Evolutionary conservation across 2,888 invertebrate species (phyloP), one percentile per base, ranked within the genome.

Genomic region (Standfussiana lucernea): DNA sequence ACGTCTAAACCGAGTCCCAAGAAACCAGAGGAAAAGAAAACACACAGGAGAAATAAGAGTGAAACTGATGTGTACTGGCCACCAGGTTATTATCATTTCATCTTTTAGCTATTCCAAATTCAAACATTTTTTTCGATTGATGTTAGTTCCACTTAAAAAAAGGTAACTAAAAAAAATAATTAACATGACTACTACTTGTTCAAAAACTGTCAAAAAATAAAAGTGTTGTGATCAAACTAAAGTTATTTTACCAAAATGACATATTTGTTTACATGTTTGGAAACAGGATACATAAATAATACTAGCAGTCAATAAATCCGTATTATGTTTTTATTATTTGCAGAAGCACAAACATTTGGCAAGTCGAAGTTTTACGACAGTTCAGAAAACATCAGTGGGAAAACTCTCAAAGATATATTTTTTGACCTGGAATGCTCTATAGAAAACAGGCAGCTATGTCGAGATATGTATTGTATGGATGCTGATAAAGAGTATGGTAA

Each of bases 361-460:
- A 97, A 97, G 88, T 97, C 97, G 0, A 97, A 97, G 92, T 98
- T 98, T 93, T 97, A 97, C 90, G 95, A 94, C 50, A 96, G 96
- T 83, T 92, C 95, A 59, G 95, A 96, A 86, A 96, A 97, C 85
- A 85, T 95, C 71, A 93, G 86, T 81, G 93, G 94, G 24, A 95
- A 93, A 81, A 93, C 93, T 56, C 90, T 96, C 80, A 97, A 90
- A 88, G 98, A 98, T 89, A 97, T 98, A 92, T 99, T 99, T 95
- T 99, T 99, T 94, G 98, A 99, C 92, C 95, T 99, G 86, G 99
- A 99, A 95, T 97, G 98, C 84, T 98, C 98, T 79, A 98, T 98
- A 98, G 99, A 99, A 93, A 98, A 98, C 88, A 98, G 98, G 91
- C 94, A 97, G 82, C 94, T 98, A 69, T 99, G 98, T 94, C 97